Percentiles rank a stretch among this genome's conserved stretches.
These are phyloP conservation scores for Branchipolynoe longqiensis DNA, from an alignment of 2,888 invertebrate genomes.

Conservation along the genomic window DNA sequence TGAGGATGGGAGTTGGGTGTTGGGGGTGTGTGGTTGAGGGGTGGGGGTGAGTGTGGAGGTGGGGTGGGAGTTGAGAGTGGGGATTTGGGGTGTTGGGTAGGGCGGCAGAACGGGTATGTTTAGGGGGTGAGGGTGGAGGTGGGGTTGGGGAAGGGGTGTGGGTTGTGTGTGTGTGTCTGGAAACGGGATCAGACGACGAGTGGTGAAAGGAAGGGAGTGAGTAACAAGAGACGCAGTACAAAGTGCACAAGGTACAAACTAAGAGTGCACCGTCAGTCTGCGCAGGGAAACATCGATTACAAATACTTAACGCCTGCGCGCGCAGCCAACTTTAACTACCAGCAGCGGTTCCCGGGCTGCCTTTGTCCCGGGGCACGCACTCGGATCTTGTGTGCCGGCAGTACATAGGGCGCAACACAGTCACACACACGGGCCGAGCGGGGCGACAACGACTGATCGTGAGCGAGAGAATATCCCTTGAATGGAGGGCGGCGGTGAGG, in stretches of 20 bases:
- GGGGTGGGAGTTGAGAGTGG: background rate
- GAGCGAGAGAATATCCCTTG: background rate
- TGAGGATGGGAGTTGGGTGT: background rate
- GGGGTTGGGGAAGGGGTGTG: background rate
- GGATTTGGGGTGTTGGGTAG: background rate
- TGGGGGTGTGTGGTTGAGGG: background rate
- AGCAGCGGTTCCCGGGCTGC: background rate
- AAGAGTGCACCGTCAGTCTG: background rate
- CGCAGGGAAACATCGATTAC: slow-evolving; percentile 5
- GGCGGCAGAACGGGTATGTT: background rate
- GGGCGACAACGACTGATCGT: background rate
- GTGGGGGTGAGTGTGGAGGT: background rate
- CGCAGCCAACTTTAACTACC: slow-evolving; percentile 5
- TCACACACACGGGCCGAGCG: background rate
- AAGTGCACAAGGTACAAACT: background rate
- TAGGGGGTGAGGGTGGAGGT: background rate
- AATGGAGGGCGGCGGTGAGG: background rate
- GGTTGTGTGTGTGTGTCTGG: too few relatives aligned
- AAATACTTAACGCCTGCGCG: slow-evolving; percentile 1
- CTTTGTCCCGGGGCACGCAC: background rate
- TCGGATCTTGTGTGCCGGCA: background rate
- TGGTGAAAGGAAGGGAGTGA: background rate
- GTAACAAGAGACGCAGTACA: background rate
- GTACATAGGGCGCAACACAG: background rate
- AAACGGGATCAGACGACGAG: too few relatives aligned